Conservation (phyloP, 2,797 vertebrate species). For the Macrochelys suwanniensis region DNA sequence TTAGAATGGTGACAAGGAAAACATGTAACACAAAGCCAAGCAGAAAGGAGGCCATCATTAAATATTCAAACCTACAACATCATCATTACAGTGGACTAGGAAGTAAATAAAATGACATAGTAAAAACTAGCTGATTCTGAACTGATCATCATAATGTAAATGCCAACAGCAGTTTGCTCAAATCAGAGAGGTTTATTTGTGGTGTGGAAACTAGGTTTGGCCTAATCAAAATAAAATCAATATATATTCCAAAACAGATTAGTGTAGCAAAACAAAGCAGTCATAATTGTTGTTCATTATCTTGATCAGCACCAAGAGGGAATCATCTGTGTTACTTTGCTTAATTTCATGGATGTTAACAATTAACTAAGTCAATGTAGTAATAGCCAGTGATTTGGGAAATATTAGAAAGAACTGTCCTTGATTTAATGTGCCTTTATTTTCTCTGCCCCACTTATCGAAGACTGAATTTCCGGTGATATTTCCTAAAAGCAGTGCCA, state of each 20-base stretch:
- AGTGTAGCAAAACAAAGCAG: constrained; percentile 62
- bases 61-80: constrained; percentile 33
- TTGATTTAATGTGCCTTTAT: not conserved
- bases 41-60: constrained; percentile 32
- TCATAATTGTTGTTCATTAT: constrained; percentile 72
- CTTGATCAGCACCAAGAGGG: constrained; percentile 64
- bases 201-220: constrained; percentile 47
- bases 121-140: constrained; percentile 53
- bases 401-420: not conserved
- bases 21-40: not conserved
- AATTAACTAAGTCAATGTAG: constrained; percentile 62
- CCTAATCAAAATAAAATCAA: constrained; percentile 76
- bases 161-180: constrained; percentile 70
- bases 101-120: constrained; percentile 50
- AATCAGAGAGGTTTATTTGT: constrained; percentile 68
- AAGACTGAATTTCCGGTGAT: accelerated
- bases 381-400: constrained; percentile 52
- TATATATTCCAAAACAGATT: constrained; percentile 73
- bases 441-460: not conserved
- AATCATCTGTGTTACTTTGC: constrained; percentile 49
- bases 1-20: not conserved
- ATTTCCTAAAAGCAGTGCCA: not conserved
- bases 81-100: constrained; percentile 63
- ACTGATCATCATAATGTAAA: constrained; percentile 64
- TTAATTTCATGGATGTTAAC: constrained; percentile 69